Base-by-base conservation (phyloP, 2,113 vertebrate species). In the Acrocephalus kingi region DNA sequence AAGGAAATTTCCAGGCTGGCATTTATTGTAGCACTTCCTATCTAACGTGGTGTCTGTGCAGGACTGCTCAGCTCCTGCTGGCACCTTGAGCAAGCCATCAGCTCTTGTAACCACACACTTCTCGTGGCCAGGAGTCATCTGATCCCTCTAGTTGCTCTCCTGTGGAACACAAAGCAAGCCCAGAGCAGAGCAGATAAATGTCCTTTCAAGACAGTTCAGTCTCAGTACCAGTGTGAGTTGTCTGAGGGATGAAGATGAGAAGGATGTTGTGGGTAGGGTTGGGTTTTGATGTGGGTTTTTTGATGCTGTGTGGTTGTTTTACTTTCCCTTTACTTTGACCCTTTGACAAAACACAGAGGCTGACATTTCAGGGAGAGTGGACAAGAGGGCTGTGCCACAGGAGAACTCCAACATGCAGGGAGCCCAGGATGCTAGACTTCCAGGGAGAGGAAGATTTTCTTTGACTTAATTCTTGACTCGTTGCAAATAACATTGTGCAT, bases 41-140 rank as follows among this genome's bases (percentile, higher is more conserved):
- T 33, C 63, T 52, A 9, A 15, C 6, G 0, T 1, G 7, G 13
- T 33, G 11, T 41, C 49, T 77, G 30, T n/a, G 64, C 48, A 58
- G 73, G 72, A 4, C 33, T 30, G 35, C 63, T 52, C 84, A 52
- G 69, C 59, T 51, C 37, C 81, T 49, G 4, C 59, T 77, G 73
- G 64, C 10, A 7, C 88, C 69, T 61, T 11, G n/a, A 54, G 63
- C 1, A 5, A 68, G 64, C 69, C 35, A 15, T 10, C 13, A 2
- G 4, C 81, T 67, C 5, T 18, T 59, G 58, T 46, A 28, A 24
- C 43, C 63, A 28, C 66, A 51, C 41, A 0, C 31, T 64, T 73
- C 35, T n/a, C 1, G 0, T 78, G 79, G 35, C 67, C 1, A 0
- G 15, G n/a, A 59, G 33, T 59, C 68, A 18, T 25, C 82, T 73